A percentile compares a stretch with the other conserved stretches of the same genome.
phyloP scores from a whole-genome alignment of 2,113 vertebrate genomes.

The Manacus vitellinus region DNA sequence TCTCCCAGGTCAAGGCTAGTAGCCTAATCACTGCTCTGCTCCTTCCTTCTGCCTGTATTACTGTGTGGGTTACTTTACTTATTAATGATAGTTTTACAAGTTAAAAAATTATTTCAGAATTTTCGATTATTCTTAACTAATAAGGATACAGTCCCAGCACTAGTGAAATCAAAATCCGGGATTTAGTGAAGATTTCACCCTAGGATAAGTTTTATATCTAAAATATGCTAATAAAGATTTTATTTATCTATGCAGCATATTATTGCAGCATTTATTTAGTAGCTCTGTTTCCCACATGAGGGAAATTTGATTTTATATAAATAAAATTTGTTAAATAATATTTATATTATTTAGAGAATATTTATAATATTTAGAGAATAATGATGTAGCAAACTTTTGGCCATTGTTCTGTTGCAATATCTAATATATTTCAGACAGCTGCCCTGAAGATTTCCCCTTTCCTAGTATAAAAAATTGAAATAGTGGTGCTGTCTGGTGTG shows the following conservation, averaged over 20 bases:
- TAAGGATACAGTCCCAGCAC: neutral
- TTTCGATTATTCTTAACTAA: neutral
- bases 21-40: neutral
- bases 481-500: neutral
- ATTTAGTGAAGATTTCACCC: neutral
- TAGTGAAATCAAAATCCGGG: neutral
- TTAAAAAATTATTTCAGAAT: neutral
- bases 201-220: neutral
- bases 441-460: neutral
- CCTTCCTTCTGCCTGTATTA: neutral
- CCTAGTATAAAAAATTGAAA: neutral
- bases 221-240: neutral
- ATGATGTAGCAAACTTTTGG: neutral
- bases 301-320: neutral
- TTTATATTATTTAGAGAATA: neutral
- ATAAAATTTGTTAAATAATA: neutral
- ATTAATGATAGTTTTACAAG: neutral
- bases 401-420: neutral
- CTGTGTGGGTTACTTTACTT: neutral
- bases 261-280: neutral
- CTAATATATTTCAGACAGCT: neutral
- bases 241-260: neutral
- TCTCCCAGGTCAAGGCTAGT: neutral
- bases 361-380: neutral
- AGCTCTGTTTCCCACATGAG: neutral